A percentile compares a stretch with the other conserved stretches of the same genome.
These are phyloP conservation scores for Coluber constrictor DNA, from an alignment of 2,797 vertebrate genomes.

Conservation along the genomic window DNA sequence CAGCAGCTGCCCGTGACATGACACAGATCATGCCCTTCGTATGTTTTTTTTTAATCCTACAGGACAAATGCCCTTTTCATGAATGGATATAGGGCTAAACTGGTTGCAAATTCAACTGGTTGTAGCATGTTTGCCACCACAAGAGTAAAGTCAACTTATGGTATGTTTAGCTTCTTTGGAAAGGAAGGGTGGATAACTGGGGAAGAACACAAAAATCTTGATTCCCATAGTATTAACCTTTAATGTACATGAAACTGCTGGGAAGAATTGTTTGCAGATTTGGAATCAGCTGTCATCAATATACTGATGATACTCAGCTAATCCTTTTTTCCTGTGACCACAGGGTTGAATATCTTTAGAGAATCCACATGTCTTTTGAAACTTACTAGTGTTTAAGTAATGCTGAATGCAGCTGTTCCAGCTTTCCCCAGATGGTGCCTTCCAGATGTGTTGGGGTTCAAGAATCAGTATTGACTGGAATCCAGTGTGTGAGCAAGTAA, in stretches of 20 bases:
- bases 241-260: neutral
- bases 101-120: neutral
- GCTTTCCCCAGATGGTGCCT: neutral
- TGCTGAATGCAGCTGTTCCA: neutral
- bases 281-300: neutral
- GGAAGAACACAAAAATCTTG: neutral
- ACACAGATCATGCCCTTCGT: neutral
- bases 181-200: neutral
- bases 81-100: neutral
- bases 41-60: neutral
- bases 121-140: neutral
- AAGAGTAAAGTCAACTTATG: neutral
- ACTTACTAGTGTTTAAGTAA: neutral
- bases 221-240: neutral
- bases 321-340: neutral
- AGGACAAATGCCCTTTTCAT: neutral
- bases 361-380: neutral
- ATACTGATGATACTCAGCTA: neutral
- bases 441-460: neutral
- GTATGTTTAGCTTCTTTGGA: neutral
- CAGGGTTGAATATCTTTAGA: neutral
- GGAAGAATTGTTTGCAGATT: neutral
- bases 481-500: neutral
- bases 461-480: neutral
- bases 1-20: neutral